These are phyloP conservation scores for Hirtodrosophila alboralis DNA, from an alignment of 2,888 invertebrate species.

Conservation along the genomic window DNA sequence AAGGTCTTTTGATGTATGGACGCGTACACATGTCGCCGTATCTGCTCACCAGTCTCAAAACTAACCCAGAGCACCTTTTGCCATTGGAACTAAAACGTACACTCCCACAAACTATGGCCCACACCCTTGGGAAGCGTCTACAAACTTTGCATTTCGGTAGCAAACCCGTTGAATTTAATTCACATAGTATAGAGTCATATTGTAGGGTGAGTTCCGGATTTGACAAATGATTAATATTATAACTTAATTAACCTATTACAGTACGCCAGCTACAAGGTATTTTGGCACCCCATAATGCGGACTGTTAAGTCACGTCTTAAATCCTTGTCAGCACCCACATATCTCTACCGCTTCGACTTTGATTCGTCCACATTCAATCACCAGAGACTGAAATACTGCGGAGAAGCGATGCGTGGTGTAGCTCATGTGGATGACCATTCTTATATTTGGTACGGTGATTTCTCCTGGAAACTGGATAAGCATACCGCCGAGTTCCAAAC, in stretches of 20 bases:
- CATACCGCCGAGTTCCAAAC: slow-evolving; percentile 79
- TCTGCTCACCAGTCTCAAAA: slow-evolving; percentile 62
- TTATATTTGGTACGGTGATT: slow-evolving; percentile 81
- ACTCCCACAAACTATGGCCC: slow-evolving; percentile 55
- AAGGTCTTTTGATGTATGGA: slow-evolving; percentile 80
- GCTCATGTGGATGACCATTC: slow-evolving; percentile 83
- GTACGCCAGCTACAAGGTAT: slow-evolving; percentile 81
- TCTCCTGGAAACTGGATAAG: slow-evolving; percentile 72
- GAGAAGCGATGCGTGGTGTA: slow-evolving; percentile 74
- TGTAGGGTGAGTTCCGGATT: slow-evolving; percentile 67
- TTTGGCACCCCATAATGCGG: slow-evolving; percentile 82
- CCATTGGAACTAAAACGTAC: slow-evolving; percentile 71
- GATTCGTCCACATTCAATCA: slow-evolving; percentile 83
- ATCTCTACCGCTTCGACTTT: slow-evolving; percentile 82
- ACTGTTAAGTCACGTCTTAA: slow-evolving; percentile 65
- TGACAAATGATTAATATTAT: not conserved
- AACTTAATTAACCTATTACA: slow-evolving; percentile 34
- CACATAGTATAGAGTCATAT: slow-evolving; percentile 78
- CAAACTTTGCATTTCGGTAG: slow-evolving; percentile 66
- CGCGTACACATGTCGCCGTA: slow-evolving; percentile 67
- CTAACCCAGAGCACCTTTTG: slow-evolving; percentile 73
- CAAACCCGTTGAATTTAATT: slow-evolving; percentile 68
- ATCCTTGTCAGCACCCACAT: slow-evolving; percentile 69
- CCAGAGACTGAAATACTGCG: slow-evolving; percentile 79
- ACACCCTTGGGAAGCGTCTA: slow-evolving; percentile 52